Evolutionary conservation across 2,888 invertebrate genomes (phyloP).

Genomic region (Pyrrhia umbra): DNA sequence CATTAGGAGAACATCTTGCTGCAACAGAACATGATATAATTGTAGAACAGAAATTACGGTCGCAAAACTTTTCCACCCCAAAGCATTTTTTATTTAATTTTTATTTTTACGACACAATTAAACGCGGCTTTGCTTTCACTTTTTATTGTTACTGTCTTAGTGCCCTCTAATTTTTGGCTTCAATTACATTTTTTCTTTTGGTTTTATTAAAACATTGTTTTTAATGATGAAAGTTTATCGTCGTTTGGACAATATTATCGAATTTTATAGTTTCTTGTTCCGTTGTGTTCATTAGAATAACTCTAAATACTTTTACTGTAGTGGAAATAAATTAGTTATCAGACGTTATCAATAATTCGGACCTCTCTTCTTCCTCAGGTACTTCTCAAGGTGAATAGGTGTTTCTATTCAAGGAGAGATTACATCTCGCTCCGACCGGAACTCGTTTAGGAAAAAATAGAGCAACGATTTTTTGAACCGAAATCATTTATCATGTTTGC

Average conservation of each 20-base stretch:
- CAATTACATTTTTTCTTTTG: conserved; percentile 85
- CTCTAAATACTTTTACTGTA: conserved; percentile 49
- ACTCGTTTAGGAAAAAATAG: conserved; percentile 86
- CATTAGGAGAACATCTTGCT: conserved; percentile 76
- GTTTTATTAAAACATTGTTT: conserved; percentile 87
- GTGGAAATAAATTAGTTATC: conserved; percentile 53
- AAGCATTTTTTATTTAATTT: conserved; percentile 89
- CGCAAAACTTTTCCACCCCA: conserved; percentile 87
- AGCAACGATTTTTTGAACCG: conserved; percentile 87
- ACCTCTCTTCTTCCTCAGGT: conserved; percentile 89
- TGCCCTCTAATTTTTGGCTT: conserved; percentile 89
- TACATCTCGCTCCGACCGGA: conserved; percentile 85
- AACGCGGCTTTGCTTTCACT: conserved; percentile 89
- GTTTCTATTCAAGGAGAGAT: conserved; percentile 87
- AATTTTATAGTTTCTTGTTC: conserved; percentile 51
- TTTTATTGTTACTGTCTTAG: conserved; percentile 89
- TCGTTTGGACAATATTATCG: conserved; percentile 55
- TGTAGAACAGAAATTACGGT: conserved; percentile 83
- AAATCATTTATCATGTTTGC: conserved; percentile 90
- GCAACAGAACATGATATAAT: conserved; percentile 83
- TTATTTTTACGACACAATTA: conserved; percentile 90
- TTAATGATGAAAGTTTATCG: conserved; percentile 79
- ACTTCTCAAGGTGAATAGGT: conserved; percentile 90
- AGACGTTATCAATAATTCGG: conserved; percentile 81
- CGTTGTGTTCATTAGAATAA: conserved; percentile 40